phyloP scores from a whole-genome alignment of 37 sponge, comb jelly and placozoan species.

The Crambe crambe region DNA sequence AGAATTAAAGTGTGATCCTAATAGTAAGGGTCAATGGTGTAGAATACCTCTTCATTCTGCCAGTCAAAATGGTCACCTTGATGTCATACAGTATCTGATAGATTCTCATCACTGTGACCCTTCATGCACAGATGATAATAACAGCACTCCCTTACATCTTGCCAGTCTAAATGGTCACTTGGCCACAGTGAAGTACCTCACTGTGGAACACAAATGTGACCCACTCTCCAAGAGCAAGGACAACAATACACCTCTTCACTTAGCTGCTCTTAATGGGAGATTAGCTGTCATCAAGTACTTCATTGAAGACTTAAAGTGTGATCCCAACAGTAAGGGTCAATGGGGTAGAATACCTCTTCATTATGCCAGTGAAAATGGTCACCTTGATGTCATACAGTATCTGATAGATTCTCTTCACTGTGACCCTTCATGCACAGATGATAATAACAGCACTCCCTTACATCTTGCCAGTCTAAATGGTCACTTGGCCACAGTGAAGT shows the following conservation, averaged over 20 bases:
- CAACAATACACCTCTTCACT: neutral
- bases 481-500: neutral
- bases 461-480: neutral
- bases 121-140: neutral
- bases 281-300: slow-evolving; percentile 1
- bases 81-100: neutral
- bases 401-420: neutral
- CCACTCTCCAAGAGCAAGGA: neutral
- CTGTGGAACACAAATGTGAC: neutral
- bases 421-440: neutral
- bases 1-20: neutral
- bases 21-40: neutral
- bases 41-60: neutral
- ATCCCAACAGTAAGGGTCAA: neutral
- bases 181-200: neutral
- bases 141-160: neutral
- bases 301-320: neutral
- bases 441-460: neutral
- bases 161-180: neutral
- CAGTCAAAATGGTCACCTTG: neutral
- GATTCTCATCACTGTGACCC: neutral
- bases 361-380: neutral
- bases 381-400: neutral
- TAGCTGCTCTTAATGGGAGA: neutral
- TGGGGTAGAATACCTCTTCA: neutral